Base-by-base conservation (phyloP, 2,113 vertebrate genomes). In the Mola mola region DNA sequence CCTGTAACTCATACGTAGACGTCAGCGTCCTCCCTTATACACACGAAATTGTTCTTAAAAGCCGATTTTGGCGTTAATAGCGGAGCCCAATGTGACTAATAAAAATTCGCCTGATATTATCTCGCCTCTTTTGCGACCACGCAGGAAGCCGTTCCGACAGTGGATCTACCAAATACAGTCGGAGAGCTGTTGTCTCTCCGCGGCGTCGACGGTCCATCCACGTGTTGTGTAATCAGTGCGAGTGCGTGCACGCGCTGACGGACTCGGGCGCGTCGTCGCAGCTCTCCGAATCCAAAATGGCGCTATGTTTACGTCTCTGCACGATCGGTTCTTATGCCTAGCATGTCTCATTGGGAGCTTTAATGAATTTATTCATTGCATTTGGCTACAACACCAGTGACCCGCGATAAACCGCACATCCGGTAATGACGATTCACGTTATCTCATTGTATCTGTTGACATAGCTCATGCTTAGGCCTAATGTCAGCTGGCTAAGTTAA, bases 301-400 rank as follows among this genome's bases (percentile, higher is more conserved):
- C 87, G 88, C 82, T 82, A 71, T 90, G 85, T 90, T 91, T 89
- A 89, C 68, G 69, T 89, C 53, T 58, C 41, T 43, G 19, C 38
- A 22, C 49, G 37, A 55, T 22, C 61, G 58, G 57, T 57, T 70
- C 60, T 82, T 64, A 66, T 67, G 60, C 25, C 7, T 72, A 68
- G 42, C 33, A n/a, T 61, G 33, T 49, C 46, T 63, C 31, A 83
- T 84, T 75, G 75, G 36, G 44, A 37, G 41, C 15, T 64, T 41
- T n/a, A 19, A 15, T 15, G 38, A 47, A 37, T 62, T 40, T 33
- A 37, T 20, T 20, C 12, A 7, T 4, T 10, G 53, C 3, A 1
- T 60, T 67, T 21, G 37, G 59, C 13, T 8, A 10, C 50, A 46
- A 2, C 38, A 20, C n/a, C 11, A 43, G 11, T 0, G 36, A 72